Base-by-base conservation (phyloP, 2,113 vertebrate genomes). In the Periophthalmus modestus region DNA sequence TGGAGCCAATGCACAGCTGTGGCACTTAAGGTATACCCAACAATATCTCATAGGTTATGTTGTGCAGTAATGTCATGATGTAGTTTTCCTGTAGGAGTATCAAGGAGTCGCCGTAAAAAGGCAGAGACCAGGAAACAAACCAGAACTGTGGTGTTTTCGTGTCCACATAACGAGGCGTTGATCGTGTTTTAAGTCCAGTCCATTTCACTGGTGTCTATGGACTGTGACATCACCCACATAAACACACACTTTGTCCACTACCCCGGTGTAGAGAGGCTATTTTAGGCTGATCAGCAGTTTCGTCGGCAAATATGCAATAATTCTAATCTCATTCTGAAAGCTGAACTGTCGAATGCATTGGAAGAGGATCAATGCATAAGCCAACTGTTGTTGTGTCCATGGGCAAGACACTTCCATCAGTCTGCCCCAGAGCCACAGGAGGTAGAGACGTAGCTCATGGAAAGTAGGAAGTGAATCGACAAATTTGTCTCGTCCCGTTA, bases 11-110 rank as follows among this genome's bases (percentile, higher is more conserved):
- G 14, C 15, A 15, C 24, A 34, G 33, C 62, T 12, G 34, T 65
- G 33, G 62, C 34, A 65, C 62, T 61, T 62, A 36, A 65, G 7
- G 62, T 12, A 39, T 36, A 16, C 18, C 7, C 2, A 39, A 36
- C 33, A 43, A 62, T 62, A 62, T 62, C 59, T 62, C 59, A 62
- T 62, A 16, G 15, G 7, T 43, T 36, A n/a, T 65, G 62, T 65
- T 39, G 18, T 19, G 16, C 62, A 5, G 34, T 39, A 65, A 62
- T 62, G 33, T 39, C 34, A 33, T 62, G 33, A 39, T 36, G 33
- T 5, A 39, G 6, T 65, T 65, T 65, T 39, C 10, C 62, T 39
- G 34, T 39, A 65, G 59, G 24, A 18, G 59, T 2, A 18, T 33
- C 33, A 65, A 11, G 33, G 16, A 19, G 59, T 34, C 5, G 28